Base-by-base conservation (phyloP, 2,113 vertebrate species). In the Deroptyus accipitrinus region DNA sequence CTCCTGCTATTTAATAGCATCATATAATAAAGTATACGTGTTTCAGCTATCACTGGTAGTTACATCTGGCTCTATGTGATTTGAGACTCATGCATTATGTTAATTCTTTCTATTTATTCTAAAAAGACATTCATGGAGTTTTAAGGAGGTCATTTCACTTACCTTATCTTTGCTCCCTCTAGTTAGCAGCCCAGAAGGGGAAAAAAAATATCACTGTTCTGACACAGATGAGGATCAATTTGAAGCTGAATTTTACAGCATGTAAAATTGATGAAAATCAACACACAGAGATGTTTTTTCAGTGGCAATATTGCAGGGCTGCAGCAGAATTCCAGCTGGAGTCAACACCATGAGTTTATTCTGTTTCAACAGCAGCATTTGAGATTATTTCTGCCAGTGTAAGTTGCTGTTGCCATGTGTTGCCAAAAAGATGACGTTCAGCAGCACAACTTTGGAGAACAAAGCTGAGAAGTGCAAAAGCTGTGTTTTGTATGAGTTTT, bases 11-110 rank as follows among this genome's bases (percentile, higher is more conserved):
- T 83, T 86, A 83, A 81, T 35, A 92, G 13, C 14, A 64, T 64
- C 42, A 33, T 64, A 35, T 64, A 86, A 87, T 19, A 92, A 27
- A 94, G 8, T 48, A 81, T 54, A 72, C 52, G 18, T 3, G 1
- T 83, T 90, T 94, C 64, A 88, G 48, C 85, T 94, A 83, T 81
- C 92, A 78, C 17, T 72, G 30, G 24, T 30, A 86, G 28, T 88
- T 72, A 70, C 10, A 51, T 69, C 72, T 90, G 30, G 8, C 33
- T 91, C 25, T 74, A 6, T 14, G 20, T 77, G 49, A 74, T 81
- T 85, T 72, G 78, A 51, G 54, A 74, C 8, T 92, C 35, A 39
- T 51, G 16, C 17, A 70, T 74, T 81, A 51, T 41, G 11, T 57
- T 92, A 10, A 51, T 83, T 77, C 20, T 49, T 86, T 67, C 10